Conservation (phyloP, 2,888 invertebrate species). For the Eustalomyia histrio region DNA sequence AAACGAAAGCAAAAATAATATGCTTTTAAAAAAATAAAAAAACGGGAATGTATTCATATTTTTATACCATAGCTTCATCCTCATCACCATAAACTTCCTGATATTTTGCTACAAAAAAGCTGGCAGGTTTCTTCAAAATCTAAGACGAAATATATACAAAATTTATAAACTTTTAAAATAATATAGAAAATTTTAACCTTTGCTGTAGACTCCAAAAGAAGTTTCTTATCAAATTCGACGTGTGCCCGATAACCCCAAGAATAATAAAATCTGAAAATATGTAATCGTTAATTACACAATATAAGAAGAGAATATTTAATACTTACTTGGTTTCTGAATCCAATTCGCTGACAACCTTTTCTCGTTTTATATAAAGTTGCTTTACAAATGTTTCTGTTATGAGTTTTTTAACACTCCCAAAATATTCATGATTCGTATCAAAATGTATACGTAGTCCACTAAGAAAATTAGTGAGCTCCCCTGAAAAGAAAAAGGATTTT, state of each 20-base stretch:
- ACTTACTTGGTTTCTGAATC: slow-evolving; percentile 66
- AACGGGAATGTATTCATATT: background rate
- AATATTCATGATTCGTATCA: slow-evolving; percentile 68
- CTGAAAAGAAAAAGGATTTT: slow-evolving; percentile 53
- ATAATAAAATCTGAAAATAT: slow-evolving; percentile 66
- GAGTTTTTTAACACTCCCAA: slow-evolving; percentile 71
- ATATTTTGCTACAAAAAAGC: slow-evolving; percentile 68
- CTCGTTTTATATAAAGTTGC: slow-evolving; percentile 71
- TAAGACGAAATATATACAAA: slow-evolving; percentile 49
- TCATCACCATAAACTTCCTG: slow-evolving; percentile 62
- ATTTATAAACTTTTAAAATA: slow-evolving; percentile 52
- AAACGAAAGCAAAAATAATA: background rate
- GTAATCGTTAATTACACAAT: too few relatives aligned
- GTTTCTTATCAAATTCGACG: slow-evolving; percentile 69
- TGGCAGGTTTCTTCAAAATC: slow-evolving; percentile 68
- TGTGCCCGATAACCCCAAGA: slow-evolving; percentile 71
- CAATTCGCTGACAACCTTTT: slow-evolving; percentile 68
- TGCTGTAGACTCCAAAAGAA: slow-evolving; percentile 68
- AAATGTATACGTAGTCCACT: slow-evolving; percentile 69
- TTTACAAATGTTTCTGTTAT: slow-evolving; percentile 72
- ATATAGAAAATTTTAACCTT: slow-evolving; percentile 66
- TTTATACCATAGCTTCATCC: slow-evolving; percentile 33
- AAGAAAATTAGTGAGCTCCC: slow-evolving; percentile 68
- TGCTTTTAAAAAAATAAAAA: background rate
- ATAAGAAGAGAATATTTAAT: background rate